These are phyloP conservation scores for Schizopygopsis pylzovi DNA, from an alignment of 2,797 vertebrate species.

Conservation along the genomic window DNA sequence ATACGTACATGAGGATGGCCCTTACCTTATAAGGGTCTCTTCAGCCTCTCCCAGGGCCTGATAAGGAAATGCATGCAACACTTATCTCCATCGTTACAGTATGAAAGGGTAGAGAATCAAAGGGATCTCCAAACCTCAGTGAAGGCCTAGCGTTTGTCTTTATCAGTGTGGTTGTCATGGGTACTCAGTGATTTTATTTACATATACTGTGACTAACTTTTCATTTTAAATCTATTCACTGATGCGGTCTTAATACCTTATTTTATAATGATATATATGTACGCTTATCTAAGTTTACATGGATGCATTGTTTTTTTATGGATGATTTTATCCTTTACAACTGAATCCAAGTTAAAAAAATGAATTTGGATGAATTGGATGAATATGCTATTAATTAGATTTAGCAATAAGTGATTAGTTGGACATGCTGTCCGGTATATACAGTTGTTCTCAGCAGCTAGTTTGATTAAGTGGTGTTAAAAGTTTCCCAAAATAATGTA, in stretches of 20 bases:
- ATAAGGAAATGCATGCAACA: constrained; percentile 43
- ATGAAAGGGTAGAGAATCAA: constrained; percentile 29
- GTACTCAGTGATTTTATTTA: neutral
- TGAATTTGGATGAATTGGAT: neutral
- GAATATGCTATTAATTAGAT: neutral
- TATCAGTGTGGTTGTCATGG: neutral
- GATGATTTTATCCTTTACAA: neutral
- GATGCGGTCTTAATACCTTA: neutral
- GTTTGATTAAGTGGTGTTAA: neutral
- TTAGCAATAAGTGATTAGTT: neutral
- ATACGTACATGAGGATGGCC: constrained; percentile 31
- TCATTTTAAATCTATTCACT: neutral
- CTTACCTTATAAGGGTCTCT: constrained; percentile 71
- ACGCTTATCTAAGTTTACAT: neutral
- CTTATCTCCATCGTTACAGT: constrained; percentile 32
- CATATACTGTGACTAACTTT: constrained; percentile 24
- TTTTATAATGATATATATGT: neutral
- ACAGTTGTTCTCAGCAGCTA: neutral
- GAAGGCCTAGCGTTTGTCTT: constrained; percentile 18
- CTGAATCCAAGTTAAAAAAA: neutral
- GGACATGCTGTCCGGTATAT: neutral
- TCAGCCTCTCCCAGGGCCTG: constrained; percentile 62
- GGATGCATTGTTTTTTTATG: neutral
- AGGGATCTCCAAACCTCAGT: constrained; percentile 61
- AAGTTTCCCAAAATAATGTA: neutral